Evolutionary conservation across 2,113 vertebrate genomes (phyloP), one percentile per base, ranked within the genome.

Genomic region (Mastomys natalensis): DNA sequence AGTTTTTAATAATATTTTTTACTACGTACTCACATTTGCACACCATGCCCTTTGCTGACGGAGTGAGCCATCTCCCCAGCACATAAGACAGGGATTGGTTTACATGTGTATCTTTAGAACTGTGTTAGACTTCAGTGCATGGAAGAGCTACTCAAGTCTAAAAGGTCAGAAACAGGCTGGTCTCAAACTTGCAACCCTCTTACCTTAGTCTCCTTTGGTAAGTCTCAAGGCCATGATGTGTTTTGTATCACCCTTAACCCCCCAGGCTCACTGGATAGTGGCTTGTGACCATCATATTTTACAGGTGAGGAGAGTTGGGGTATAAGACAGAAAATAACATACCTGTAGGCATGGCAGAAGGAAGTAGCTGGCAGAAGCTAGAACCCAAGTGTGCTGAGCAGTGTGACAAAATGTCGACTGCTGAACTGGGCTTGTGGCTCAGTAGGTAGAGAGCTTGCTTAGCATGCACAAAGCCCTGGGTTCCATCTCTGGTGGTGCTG

Each of bases 111-210:
- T 34, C 86, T 82, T 68, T 58, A 40, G 66, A 91, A 53, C 51
- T 40, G 0, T 1, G 29, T 1, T 58, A 70, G 81, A 22, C 74
- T 8, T 34, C 1, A 24, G 17, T 29, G 0, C 0, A 45, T 43
- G n/a, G 87, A 37, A 26, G 13, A 58, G 26, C 48, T 1, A 13
- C 31, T 5, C 19, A 10, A 6, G 9, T 1, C 10, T 22, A 7
- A 48, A 0, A 9, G n/a, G 37, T 17, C 24, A 43, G 51, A 53
- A 72, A 17, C 43, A 34, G 43, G 68, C 43, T n/a, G 88, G 12
- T 48, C 58, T 90, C 31, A 15, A 77, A 48, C 55, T 24, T 8
- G 17, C 31, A 62, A 37, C 37, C 51, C 53, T 34, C 70, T 17
- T 74, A 16, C 4, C 73, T 64, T 11, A 16, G 73, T 12, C 74